Evolutionary conservation across 1,140 invertebrate species (phyloP).

Genomic region (Papilio polytes): DNA sequence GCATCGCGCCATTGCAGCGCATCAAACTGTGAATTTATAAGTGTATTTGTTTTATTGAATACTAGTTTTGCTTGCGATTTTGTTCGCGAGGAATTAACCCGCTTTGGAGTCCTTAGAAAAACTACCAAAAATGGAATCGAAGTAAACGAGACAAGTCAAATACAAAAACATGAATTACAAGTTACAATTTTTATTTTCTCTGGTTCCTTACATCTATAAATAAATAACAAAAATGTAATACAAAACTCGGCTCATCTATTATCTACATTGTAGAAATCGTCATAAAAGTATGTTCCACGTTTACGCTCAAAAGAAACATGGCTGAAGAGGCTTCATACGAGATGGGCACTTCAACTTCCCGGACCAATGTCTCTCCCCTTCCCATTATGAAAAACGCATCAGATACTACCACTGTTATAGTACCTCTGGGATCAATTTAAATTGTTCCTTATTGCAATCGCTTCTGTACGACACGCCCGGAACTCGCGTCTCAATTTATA

Average conservation of each 20-base stretch:
- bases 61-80: background rate
- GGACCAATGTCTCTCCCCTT: conserved; percentile 29
- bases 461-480: background rate
- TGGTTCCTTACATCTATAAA: too few relatives aligned
- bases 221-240: too few relatives aligned
- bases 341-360: conserved; percentile 26
- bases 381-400: conserved; percentile 36
- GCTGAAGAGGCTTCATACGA: conserved; percentile 27
- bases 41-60: background rate
- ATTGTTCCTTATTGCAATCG: conserved; percentile 14
- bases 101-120: too few relatives aligned
- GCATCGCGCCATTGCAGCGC: conserved; percentile 10
- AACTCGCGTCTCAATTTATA: conserved; percentile 20
- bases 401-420: conserved; percentile 7
- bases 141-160: too few relatives aligned
- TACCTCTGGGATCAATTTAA: conserved; percentile 3
- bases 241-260: background rate
- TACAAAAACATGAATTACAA: too few relatives aligned
- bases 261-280: background rate
- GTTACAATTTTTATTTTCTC: too few relatives aligned
- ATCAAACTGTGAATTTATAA: conserved; percentile 21
- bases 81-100: too few relatives aligned
- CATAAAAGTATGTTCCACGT: background rate
- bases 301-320: conserved; percentile 23
- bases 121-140: too few relatives aligned